Conservation (phyloP, 2,113 vertebrate genomes). For the Chelonoidis abingdonii region DNA sequence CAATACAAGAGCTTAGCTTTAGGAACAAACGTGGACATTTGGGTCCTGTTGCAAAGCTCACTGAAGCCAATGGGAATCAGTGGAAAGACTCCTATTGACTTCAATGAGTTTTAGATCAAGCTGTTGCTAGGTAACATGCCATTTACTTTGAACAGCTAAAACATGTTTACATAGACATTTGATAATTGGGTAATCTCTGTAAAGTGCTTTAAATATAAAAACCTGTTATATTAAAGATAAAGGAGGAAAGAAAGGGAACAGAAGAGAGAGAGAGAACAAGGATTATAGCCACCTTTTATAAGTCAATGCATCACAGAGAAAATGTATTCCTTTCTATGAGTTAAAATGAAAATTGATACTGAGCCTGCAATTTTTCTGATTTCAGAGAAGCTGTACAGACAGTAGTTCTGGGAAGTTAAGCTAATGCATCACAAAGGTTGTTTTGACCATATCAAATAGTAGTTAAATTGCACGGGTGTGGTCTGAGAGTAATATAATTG, state of each 20-base stretch:
- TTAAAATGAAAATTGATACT: neutral
- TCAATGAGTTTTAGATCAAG: neutral
- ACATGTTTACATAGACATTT: neutral
- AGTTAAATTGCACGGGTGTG: neutral
- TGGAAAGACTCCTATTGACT: neutral
- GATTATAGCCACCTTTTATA: no score
- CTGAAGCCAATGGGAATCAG: neutral
- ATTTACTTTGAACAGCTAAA: neutral
- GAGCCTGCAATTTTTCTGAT: neutral
- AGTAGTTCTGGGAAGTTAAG: neutral
- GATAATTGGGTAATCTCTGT: neutral
- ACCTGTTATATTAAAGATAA: neutral
- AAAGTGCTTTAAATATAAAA: accelerated
- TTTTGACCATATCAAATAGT: neutral
- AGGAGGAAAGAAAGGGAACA: neutral
- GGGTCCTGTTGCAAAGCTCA: neutral
- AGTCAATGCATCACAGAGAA: neutral
- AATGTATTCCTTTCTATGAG: neutral
- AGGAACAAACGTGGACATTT: neutral
- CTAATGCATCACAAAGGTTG: neutral
- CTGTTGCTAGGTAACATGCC: neutral
- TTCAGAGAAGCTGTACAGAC: neutral
- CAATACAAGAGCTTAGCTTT: neutral
- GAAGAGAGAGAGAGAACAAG: no score
- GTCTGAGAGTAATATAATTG: neutral